Base-by-base conservation (phyloP, 2,113 vertebrate genomes). In the Neolamprologus hecqui region DNA sequence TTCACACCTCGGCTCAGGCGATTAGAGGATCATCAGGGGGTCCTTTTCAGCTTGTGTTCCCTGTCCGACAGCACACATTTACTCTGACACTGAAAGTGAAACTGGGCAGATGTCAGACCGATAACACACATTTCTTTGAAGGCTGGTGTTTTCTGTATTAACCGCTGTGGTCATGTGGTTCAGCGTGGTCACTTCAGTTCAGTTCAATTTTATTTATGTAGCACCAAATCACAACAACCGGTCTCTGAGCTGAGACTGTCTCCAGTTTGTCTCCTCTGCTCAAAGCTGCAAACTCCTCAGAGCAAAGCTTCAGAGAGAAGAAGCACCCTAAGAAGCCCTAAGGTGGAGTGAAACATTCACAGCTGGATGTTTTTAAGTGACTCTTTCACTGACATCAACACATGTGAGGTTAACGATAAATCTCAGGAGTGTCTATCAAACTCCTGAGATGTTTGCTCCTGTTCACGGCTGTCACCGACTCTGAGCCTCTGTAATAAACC, bases 231-330 rank as follows among this genome's bases (percentile, higher is more conserved):
- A 63, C 58, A 63, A 2, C 9, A 63, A 63, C 0, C 1, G 1
- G 15, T 33, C 58, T 63, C 58, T 0, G 58, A n/a, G 4, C 58
- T 63, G 31, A 63, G 58, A n/a, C 0, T 4, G 58, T 63, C 58
- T 63, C 0, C 0, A 0, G 31, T 63, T 63, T 35, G 9, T 63
- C 58, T 35, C 28, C 58, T 35, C 58, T 63, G 58, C 9, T 63
- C 17, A 35, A n/a, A 63, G 31, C 58, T 12, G 60, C 17, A 63
- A 63, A 35, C 58, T 35, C 1, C 58, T 1, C 58, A 33, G 28
- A 63, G 15, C 58, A 19, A 19, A 60, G 5, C 57, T 60, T 60
- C 57, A 60, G 58, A 19, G 9, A 60, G 28, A 33, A 60, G 15
- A 33, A 33, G 57, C 57, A 1, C 57, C 0, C 14, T 17, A 9